Base-by-base conservation (phyloP, 37 sponge, comb jelly and placozoan species). In the Theonella swinhoei region DNA sequence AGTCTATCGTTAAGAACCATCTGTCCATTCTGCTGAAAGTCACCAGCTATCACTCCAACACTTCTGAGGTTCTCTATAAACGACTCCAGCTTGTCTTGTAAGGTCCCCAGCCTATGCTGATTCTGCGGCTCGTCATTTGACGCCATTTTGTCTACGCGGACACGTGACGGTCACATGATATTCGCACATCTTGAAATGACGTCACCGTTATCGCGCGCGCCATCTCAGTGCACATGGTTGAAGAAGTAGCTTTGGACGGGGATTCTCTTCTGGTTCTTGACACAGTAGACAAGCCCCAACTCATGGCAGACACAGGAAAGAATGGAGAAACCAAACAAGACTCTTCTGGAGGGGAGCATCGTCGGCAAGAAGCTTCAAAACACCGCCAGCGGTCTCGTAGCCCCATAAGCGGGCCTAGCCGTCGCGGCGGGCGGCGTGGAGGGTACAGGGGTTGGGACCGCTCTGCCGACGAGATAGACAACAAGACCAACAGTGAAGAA, bases 21-120 rank as follows among this genome's bases (percentile, higher is more conserved):
- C 64, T 89, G 87, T 38, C 87, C 88, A 62, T 89, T 84, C 40
- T 77, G 80, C 40, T 93, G 91, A 42, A 88, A 89, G 67, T 89
- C 91, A n/a, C 90, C 91, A 24, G 91, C 87, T 43, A 89, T 90
- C 30, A 94, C 95, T 33, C 91, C 95, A 4, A 94, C 86, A n/a
- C 77, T 88, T 26, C 89, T 78, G 4, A 94, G 67, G 14, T 81
- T 88, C 66, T 92, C 93, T 60, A 92, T 88, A 40, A 92, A 88
- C 4, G 33, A 29, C 61, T 92, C 93, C 35, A 92, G 62, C 8
- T 85, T 47, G 40, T 88, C 78, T 41, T 92, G 82, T 20, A 92
- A 68, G 19, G 38, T 42, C 28, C 88, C 86, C 39, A 88, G 54
- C 63, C 75, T 84, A 7, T 14, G 54, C 54, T 47, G 54, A 7